Evolutionary conservation across 2,797 vertebrate species (phyloP).

Genomic region (Brachyalestes nurse): DNA sequence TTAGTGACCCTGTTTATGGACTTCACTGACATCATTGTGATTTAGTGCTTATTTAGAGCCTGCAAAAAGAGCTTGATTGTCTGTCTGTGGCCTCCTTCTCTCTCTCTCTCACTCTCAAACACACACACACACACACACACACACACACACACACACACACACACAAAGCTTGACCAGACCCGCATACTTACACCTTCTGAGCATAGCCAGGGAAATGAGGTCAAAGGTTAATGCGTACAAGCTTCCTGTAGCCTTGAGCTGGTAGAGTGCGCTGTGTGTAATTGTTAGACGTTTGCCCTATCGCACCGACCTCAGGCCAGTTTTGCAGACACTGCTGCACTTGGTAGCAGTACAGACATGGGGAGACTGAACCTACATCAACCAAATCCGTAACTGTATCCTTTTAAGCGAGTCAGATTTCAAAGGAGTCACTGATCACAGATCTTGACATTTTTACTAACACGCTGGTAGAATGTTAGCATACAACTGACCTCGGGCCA

Average conservation of each 20-base stretch:
- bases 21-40: slow-evolving; percentile 51
- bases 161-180: slow-evolving; percentile 49
- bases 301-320: slow-evolving; percentile 17
- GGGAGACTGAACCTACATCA: background rate
- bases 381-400: background rate
- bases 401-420: background rate
- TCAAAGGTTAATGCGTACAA: slow-evolving; percentile 62
- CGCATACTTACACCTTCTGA: slow-evolving; percentile 56
- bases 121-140: slow-evolving; percentile 16
- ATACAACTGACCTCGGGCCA: background rate
- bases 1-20: slow-evolving; percentile 53
- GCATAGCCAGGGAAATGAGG: slow-evolving; percentile 55
- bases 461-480: background rate
- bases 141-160: slow-evolving; percentile 39
- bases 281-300: slow-evolving; percentile 32
- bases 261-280: slow-evolving; percentile 45
- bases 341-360: background rate
- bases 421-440: background rate
- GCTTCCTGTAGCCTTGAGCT: slow-evolving; percentile 52
- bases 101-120: background rate
- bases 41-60: slow-evolving; percentile 55
- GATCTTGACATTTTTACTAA: background rate
- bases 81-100: slow-evolving; percentile 24
- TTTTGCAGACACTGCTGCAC: background rate
- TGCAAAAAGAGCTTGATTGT: slow-evolving; percentile 55